Percentiles rank a stretch among this genome's conserved stretches.
These are phyloP conservation scores for Cydia amplana DNA, from an alignment of 1,140 invertebrate genomes.

Conservation along the genomic window DNA sequence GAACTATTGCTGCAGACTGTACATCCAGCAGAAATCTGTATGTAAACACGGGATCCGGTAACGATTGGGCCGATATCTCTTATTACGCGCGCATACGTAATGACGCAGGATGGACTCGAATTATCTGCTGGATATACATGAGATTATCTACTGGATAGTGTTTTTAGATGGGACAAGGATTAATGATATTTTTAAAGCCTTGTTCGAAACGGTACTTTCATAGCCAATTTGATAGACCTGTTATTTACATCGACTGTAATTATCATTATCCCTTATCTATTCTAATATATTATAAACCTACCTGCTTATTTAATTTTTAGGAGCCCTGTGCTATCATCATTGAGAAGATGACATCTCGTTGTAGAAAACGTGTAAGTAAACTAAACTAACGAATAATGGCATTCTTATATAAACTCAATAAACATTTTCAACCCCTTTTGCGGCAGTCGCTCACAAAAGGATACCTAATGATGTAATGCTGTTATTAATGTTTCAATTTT, in stretches of 20 bases:
- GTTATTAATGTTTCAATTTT: background rate
- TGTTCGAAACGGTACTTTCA: background rate
- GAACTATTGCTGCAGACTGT: background rate
- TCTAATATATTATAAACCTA: background rate
- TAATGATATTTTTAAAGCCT: background rate
- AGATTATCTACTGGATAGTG: background rate
- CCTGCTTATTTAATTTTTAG: background rate
- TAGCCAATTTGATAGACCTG: background rate
- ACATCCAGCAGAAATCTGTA: conserved; percentile 9
- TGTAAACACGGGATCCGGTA: conserved; percentile 21
- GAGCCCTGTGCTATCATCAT: background rate
- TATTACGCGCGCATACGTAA: conserved; percentile 14
- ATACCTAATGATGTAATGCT: no score
- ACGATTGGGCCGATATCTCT: conserved; percentile 9
- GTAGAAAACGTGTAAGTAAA: no score
- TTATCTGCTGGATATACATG: conserved; percentile 3
- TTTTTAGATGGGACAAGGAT: background rate
- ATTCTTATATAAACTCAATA: no score
- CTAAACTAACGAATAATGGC: no score
- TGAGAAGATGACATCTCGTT: background rate
- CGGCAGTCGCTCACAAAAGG: no score
- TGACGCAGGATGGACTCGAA: conserved; percentile 9
- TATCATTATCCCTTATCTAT: background rate
- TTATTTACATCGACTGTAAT: background rate
- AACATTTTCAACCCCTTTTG: no score